Base-by-base conservation (phyloP, 2,888 invertebrate genomes). In the Aethes cnicana region DNA sequence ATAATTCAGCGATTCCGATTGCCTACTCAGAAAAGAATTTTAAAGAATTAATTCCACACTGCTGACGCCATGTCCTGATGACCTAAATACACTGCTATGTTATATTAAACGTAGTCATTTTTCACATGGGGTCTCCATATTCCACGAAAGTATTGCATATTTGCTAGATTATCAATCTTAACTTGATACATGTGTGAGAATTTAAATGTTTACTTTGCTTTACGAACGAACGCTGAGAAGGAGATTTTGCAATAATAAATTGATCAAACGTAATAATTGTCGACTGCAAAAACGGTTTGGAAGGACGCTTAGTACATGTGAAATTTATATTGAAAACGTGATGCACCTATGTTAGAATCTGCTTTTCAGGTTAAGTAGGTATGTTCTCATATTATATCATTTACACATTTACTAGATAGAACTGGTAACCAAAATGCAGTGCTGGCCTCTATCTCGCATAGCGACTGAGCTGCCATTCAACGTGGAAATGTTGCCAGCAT, bases 291-390 rank as follows among this genome's bases (percentile, higher is more conserved):
- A 37, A 44, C 32, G 42, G 28, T 26, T 43, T 50, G 41, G 59
- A 65, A 66, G 66, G 64, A 58, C 42, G 73, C 72, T 69, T 66
- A 67, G 62, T 47, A 58, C 65, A 69, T 75, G 76, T 67, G 73
- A 75, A 74, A 56, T 55, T 49, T 46, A 41, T 35, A 47, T 46
- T 32, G 64, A 63, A 21, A 58, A n/a, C n/a, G n/a, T n/a, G n/a
- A n/a, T n/a, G n/a, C n/a, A n/a, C n/a, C 57, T 58, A 66, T 66
- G 64, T 61, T 66, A 58, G 70, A 75, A 78, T 79, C 76, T 77
- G 79, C 69, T 68, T 69, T 61, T 63, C 55, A n/a, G 49, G 68
- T 65, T 64, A 63, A 71, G 55, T 59, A 50, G 28, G 17, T 14
- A 14, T 16, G 21, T 25, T 23, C 4, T 16, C 14, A 25, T 9